Percentiles rank a stretch among this genome's conserved stretches.
Evolutionary conservation across 2,113 vertebrate genomes (phyloP).

Genomic region (Micronycteris hirsuta): DNA sequence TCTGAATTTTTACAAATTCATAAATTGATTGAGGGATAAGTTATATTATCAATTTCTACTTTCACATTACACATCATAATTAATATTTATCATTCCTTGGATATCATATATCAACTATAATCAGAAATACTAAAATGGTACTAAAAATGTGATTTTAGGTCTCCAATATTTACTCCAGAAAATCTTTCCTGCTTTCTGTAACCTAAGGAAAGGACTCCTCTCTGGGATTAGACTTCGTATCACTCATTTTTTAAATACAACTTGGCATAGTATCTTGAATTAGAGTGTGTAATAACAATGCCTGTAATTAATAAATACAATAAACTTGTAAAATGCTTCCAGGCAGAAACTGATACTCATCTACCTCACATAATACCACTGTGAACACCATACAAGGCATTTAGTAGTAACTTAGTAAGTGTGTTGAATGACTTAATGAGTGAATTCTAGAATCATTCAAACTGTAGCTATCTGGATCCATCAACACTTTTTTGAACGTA

Average conservation of each 20-base stretch:
- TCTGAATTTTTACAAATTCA: background rate
- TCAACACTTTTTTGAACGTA: background rate
- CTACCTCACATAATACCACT: background rate
- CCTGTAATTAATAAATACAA: background rate
- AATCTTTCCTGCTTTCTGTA: background rate
- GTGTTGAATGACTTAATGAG: background rate
- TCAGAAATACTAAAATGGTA: background rate
- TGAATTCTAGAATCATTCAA: background rate
- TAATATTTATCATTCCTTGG: background rate
- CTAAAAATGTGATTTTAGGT: background rate
- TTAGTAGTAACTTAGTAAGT: background rate
- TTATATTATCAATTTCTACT: background rate
- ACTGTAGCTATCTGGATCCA: background rate
- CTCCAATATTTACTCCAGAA: background rate
- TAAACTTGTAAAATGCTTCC: background rate
- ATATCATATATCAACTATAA: too few species aligned
- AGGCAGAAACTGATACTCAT: background rate
- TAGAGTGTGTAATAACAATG: background rate
- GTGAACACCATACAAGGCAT: background rate
- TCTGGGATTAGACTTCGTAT: too few species aligned
- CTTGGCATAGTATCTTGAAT: background rate
- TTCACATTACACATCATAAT: background rate
- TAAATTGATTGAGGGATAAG: background rate
- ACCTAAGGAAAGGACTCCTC: background rate
- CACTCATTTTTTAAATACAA: background rate